phyloP scores from a whole-genome alignment of 2,797 vertebrate species.

The Mareca strepera region DNA sequence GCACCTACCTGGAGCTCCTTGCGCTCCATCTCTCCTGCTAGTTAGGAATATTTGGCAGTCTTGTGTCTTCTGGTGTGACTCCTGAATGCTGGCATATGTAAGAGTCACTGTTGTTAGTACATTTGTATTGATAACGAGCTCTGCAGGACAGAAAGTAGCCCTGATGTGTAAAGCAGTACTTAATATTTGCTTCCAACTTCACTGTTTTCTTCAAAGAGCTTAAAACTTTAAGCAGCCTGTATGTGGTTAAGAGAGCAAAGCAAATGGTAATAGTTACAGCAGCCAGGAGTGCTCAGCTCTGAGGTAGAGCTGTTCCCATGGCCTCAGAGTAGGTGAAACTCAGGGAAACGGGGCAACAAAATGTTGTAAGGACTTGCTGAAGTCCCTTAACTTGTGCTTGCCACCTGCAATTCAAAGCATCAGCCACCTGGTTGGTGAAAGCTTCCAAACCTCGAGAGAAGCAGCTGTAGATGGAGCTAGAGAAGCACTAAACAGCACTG shows the following conservation, averaged over 20 bases:
- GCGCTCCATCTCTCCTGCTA: neutral
- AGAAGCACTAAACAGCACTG: neutral
- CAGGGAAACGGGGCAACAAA: neutral
- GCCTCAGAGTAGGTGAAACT: neutral
- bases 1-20: neutral
- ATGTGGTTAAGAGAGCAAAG: neutral
- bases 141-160: neutral
- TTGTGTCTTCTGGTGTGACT: neutral
- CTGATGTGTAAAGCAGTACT: neutral
- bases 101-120: neutral
- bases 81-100: neutral
- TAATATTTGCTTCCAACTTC: neutral
- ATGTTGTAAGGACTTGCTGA: neutral
- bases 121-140: neutral
- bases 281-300: neutral
- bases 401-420: neutral
- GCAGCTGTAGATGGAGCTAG: conserved; percentile 70
- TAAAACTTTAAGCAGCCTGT: neutral
- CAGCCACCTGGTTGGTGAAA: neutral
- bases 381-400: neutral
- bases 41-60: neutral
- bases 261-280: neutral
- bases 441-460: neutral
- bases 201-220: neutral
- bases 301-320: neutral